Percentiles rank a stretch among this genome's conserved stretches.
Conservation (phyloP, 2,113 vertebrate species). For the Casuarius casuarius region DNA sequence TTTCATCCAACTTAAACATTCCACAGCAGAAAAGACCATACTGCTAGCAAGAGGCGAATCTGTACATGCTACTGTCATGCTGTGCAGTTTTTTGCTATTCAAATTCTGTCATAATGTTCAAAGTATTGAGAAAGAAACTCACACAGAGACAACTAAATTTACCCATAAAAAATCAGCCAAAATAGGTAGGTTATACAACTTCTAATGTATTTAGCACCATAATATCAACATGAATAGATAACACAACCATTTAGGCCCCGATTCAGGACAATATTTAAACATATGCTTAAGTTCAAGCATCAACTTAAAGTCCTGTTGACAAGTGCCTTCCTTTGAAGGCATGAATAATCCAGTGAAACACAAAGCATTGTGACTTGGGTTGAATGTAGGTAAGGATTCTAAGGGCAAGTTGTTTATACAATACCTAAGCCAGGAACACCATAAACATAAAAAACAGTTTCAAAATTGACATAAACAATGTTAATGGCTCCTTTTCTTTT, state of each 20-base stretch:
- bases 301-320: not conserved
- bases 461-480: not conserved
- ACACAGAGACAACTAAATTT: not conserved
- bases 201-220: not conserved
- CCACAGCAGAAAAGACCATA: not conserved
- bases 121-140: not conserved
- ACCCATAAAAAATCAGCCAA: not conserved
- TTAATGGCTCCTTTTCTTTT: not conserved
- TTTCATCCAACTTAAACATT: not conserved
- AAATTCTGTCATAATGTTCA: not conserved
- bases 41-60: not conserved
- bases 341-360: not conserved
- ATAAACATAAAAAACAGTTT: constrained; percentile 6
- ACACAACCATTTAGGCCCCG: not conserved
- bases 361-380: not conserved
- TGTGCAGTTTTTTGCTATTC: not conserved
- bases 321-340: not conserved
- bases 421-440: not conserved
- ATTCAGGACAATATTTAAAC: not conserved
- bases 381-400: not conserved
- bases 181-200: not conserved
- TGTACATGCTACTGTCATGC: not conserved
- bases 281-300: not conserved
- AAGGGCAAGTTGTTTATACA: not conserved
- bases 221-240: not conserved